Conservation (phyloP, 2,888 invertebrate genomes). For the Gasteruption jaculator region DNA sequence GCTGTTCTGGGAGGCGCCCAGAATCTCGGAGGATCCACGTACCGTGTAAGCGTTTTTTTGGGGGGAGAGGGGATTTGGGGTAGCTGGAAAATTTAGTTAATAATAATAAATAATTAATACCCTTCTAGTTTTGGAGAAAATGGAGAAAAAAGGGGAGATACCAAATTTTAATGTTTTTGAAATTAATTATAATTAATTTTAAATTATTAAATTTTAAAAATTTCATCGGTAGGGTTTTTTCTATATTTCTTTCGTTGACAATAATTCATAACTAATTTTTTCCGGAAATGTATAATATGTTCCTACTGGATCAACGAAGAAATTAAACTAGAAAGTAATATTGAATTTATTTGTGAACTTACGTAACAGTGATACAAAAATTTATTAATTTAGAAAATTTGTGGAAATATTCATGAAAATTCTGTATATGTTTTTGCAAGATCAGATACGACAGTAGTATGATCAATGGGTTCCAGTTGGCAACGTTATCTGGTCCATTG, state of each 20-base stretch:
- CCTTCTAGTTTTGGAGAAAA: no score
- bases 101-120: no score
- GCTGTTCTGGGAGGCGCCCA: constrained; percentile 57
- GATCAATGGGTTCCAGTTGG: constrained; percentile 82
- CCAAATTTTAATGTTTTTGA: no score
- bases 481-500: constrained; percentile 83
- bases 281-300: no score
- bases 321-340: constrained; percentile 12
- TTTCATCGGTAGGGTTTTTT: no score
- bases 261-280: no score
- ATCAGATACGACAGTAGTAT: constrained; percentile 66
- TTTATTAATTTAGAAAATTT: neutral
- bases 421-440: constrained; percentile 14
- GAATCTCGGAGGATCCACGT: constrained; percentile 35
- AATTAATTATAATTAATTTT: no score
- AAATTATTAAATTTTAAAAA: no score
- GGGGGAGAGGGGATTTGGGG: neutral
- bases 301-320: no score
- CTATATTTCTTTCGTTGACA: neutral
- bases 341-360: constrained; percentile 2
- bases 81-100: no score
- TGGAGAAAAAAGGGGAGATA: no score
- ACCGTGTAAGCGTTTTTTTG: constrained; percentile 32
- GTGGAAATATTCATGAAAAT: no score
- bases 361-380: neutral